These are phyloP conservation scores for Chrysodeixis includens DNA, from an alignment of 2,888 invertebrate genomes.

Conservation along the genomic window DNA sequence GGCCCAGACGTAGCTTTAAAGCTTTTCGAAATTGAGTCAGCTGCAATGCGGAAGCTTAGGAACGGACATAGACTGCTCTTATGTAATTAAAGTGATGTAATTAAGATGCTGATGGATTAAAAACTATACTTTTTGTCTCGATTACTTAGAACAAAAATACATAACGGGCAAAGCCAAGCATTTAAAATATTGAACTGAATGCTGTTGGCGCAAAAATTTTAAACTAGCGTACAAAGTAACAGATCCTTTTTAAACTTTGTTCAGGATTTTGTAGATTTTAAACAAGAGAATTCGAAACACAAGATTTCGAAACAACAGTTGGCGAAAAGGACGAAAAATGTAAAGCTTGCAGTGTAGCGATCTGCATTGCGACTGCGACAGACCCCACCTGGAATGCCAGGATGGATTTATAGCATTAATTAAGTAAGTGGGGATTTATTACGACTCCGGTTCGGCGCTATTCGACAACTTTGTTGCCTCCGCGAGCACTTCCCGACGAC, in stretches of 20 bases:
- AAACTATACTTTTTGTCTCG: not conserved
- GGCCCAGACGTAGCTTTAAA: constrained; percentile 51
- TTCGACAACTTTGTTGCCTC: constrained; percentile 65
- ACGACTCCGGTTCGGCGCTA: constrained; percentile 48
- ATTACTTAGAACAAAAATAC: too few relatives aligned
- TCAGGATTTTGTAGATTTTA: not conserved
- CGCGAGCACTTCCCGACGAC: constrained; percentile 36
- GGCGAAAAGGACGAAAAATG: constrained; percentile 31
- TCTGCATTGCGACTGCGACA: constrained; percentile 58
- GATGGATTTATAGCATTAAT: constrained; percentile 69
- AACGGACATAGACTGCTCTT: constrained; percentile 43
- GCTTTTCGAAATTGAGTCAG: constrained; percentile 57
- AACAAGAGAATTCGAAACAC: not conserved
- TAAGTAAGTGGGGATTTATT: constrained; percentile 66
- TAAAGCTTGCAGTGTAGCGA: constrained; percentile 45
- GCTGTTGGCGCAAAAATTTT: too few relatives aligned
- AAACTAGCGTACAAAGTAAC: too few relatives aligned
- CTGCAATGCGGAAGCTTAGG: constrained; percentile 69
- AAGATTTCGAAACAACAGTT: constrained; percentile 8
- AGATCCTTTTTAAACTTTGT: not conserved
- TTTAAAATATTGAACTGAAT: not conserved
- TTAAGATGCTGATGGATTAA: not conserved
- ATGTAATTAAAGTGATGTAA: constrained; percentile 2
- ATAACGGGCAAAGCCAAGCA: not conserved
- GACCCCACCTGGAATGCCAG: constrained; percentile 62